Evolutionary conservation across 1,140 invertebrate species (phyloP).

Genomic region (Ceratina calcarata): DNA sequence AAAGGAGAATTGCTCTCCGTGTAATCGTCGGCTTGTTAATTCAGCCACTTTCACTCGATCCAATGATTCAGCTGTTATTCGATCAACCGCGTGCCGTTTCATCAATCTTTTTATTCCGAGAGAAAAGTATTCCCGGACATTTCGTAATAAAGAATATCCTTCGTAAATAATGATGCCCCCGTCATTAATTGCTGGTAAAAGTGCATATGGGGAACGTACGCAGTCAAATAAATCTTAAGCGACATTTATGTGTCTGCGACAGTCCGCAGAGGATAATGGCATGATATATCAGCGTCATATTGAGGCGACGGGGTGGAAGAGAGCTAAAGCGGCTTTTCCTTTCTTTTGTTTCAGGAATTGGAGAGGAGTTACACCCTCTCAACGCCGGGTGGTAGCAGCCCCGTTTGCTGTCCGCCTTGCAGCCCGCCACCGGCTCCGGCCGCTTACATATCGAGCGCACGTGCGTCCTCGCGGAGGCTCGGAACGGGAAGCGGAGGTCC

Average conservation of each 20-base stretch:
- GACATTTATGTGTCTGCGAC: constrained; percentile 11
- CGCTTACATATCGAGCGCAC: constrained; percentile 73
- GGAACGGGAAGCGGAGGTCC: constrained; percentile 65
- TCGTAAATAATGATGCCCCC: too few relatives aligned
- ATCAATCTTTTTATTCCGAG: constrained; percentile 11
- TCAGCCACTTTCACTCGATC: not conserved
- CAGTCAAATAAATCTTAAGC: not conserved
- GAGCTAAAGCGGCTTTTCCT: constrained; percentile 32
- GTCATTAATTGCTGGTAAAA: not conserved
- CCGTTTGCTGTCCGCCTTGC: constrained; percentile 72
- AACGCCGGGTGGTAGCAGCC: constrained; percentile 71
- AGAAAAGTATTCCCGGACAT: too few relatives aligned
- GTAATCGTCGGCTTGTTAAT: not conserved
- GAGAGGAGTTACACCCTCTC: constrained; percentile 73
- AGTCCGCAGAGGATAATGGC: not conserved
- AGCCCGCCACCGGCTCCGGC: constrained; percentile 73
- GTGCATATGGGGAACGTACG: too few relatives aligned
- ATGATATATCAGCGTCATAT: not conserved
- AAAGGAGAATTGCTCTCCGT: too few relatives aligned
- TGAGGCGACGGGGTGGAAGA: constrained; percentile 6
- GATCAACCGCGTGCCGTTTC: not conserved
- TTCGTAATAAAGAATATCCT: too few relatives aligned
- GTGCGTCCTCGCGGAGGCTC: constrained; percentile 74
- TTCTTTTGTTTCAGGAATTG: constrained; percentile 69
- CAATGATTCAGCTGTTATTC: constrained; percentile 11